Conservation (phyloP, 2,113 vertebrate species). For the Perca flavescens region DNA sequence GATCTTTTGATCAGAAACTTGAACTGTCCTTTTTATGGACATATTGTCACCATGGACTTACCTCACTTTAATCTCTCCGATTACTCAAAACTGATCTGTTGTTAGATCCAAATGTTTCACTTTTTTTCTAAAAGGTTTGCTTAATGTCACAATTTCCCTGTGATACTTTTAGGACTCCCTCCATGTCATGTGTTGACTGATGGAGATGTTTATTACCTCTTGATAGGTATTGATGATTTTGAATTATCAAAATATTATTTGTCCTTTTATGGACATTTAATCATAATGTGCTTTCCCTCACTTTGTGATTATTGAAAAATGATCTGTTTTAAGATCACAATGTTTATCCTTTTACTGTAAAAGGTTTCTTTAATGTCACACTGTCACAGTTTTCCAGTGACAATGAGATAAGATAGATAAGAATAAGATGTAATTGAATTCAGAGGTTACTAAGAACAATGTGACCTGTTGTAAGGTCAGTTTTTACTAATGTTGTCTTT, state of each 20-base stretch:
- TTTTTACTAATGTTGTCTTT: neutral
- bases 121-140: neutral
- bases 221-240: neutral
- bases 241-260: neutral
- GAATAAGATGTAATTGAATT: neutral
- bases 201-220: neutral
- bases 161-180: neutral
- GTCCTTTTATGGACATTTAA: neutral
- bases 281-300: too few relatives aligned
- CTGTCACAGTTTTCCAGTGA: neutral
- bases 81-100: neutral
- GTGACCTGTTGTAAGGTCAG: slow-evolving; percentile 38
- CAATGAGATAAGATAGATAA: too few relatives aligned
- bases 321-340: neutral
- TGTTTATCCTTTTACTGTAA: neutral
- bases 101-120: too few relatives aligned
- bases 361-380: slow-evolving; percentile 3
- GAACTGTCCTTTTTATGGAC: too few relatives aligned
- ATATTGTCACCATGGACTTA: too few relatives aligned
- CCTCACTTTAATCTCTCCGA: neutral
- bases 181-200: neutral
- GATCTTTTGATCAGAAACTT: too few relatives aligned
- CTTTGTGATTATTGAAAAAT: too few relatives aligned
- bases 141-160: neutral
- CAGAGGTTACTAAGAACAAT: neutral